Conservation (phyloP, 2,888 invertebrate species). For the Eristalis tenax region DNA sequence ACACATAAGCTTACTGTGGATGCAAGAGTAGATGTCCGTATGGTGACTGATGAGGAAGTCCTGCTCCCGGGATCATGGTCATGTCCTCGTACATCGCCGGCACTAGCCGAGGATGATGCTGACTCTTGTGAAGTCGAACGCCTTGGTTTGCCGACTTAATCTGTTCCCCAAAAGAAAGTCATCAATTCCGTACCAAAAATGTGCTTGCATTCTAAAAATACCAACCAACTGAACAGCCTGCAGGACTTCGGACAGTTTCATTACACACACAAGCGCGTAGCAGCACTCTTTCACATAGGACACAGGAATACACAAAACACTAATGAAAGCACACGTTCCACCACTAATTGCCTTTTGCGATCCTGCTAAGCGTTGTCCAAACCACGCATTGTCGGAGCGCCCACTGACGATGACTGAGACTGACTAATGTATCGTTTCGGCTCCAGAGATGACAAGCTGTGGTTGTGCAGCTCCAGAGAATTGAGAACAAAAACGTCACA, state of each 20-base stretch:
- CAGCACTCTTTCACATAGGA: neutral
- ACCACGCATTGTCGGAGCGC: slow-evolving; percentile 29
- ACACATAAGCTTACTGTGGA: slow-evolving; percentile 41
- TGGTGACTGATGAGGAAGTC: slow-evolving; percentile 37
- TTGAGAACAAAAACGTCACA: slow-evolving; percentile 62
- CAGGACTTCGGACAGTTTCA: slow-evolving; percentile 62
- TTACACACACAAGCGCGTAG: slow-evolving; percentile 1
- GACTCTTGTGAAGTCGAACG: slow-evolving; percentile 21
- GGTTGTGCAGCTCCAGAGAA: slow-evolving; percentile 39
- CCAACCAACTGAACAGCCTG: slow-evolving; percentile 55
- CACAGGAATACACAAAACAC: neutral
- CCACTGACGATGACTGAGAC: slow-evolving; percentile 57
- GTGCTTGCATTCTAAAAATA: neutral
- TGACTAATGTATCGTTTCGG: slow-evolving; percentile 53
- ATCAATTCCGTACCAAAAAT: slow-evolving; percentile 11
- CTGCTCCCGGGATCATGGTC: slow-evolving; percentile 35
- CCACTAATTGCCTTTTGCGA: slow-evolving; percentile 45
- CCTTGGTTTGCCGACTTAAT: slow-evolving; percentile 45
- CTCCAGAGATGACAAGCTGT: slow-evolving; percentile 51
- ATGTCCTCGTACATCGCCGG: slow-evolving; percentile 4
- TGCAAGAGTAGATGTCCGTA: slow-evolving; percentile 50
- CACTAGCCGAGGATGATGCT: neutral
- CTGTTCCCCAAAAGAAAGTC: slow-evolving; percentile 28
- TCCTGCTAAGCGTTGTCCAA: slow-evolving; percentile 38
- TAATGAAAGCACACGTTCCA: slow-evolving; percentile 11